Base-by-base conservation (phyloP, 2,113 vertebrate genomes). In the Petromus typicus region DNA sequence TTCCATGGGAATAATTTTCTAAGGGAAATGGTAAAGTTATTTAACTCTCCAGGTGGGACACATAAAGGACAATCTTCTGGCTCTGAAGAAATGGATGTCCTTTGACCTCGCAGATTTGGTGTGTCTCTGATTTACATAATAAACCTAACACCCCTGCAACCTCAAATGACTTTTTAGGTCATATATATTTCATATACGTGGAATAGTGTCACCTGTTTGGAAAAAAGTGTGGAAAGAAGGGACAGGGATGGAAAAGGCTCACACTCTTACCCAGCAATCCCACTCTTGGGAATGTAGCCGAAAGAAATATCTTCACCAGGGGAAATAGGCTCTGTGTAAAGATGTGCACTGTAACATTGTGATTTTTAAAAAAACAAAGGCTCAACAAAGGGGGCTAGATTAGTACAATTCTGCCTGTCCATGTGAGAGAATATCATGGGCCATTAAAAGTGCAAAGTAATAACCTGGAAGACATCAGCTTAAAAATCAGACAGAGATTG, bases 41-140 rank as follows among this genome's bases (percentile, higher is more conserved):
- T 96, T 93, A 97, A 97, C 75, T 82, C 94, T 90, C 95, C 93
- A 96, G 95, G 93, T 97, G 92, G 94, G 90, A 66, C n/a, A 25
- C 86, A 88, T 61, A 86, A 94, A 94, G 81, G 76, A 67, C 80
- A 40, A 45, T 67, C 85, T 92, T 86, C 84, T 40, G n/a, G 61
- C 27, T 89, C 81, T 64, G 67, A 54, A 73, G 73, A 89, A 91
- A 87, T 34, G 43, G 40, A 30, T 40, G 34, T 54, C 9, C 5
- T 83, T 91, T 93, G 69, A 85, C 76, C 75, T 64, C 82, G 61
- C 17, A 20, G 90, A 63, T 59, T 79, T 84, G 61, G 13, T 18
- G 71, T 82, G 32, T 57, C 45, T 61, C 25, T n/a, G n/a, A 61
- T 83, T 94, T 96, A 63, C 78, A 85, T 78, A 79, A 86, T 63